A percentile compares a stretch with the other conserved stretches of the same genome.
These are phyloP conservation scores for Globodera ellingtonae DNA, from an alignment of 1,140 invertebrate species.

Conservation along the genomic window DNA sequence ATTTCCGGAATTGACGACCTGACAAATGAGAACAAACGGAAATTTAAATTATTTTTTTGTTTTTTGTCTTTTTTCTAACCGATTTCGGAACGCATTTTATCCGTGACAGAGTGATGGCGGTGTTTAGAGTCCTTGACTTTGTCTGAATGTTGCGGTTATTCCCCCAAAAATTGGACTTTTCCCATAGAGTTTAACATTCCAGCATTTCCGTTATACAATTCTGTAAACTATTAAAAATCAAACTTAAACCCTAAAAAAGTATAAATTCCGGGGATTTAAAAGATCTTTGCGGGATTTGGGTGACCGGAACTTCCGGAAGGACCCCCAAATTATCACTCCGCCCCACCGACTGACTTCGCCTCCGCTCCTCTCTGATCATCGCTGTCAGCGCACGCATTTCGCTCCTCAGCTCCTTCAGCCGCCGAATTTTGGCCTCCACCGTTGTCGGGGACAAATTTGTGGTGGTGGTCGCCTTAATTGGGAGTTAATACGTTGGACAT, in stretches of 20 bases:
- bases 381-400: slow-evolving; percentile 6
- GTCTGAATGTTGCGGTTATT: background rate
- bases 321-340: too few species aligned
- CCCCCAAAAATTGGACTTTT: too few species aligned
- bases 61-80: background rate
- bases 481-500: background rate
- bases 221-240: too few species aligned
- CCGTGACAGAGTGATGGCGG: background rate
- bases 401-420: background rate
- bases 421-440: background rate
- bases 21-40: background rate
- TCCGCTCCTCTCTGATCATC: background rate
- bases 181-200: too few species aligned
- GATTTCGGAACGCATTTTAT: background rate
- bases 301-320: background rate
- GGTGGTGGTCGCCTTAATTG: background rate
- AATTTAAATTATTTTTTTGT: background rate
- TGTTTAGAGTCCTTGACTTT: background rate
- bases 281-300: too few species aligned
- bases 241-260: too few species aligned
- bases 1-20: background rate
- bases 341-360: background rate
- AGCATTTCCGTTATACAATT: too few species aligned
- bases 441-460: background rate
- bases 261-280: too few species aligned